Base-by-base conservation (phyloP, 2,113 vertebrate genomes). In the Crypturellus undulatus region DNA sequence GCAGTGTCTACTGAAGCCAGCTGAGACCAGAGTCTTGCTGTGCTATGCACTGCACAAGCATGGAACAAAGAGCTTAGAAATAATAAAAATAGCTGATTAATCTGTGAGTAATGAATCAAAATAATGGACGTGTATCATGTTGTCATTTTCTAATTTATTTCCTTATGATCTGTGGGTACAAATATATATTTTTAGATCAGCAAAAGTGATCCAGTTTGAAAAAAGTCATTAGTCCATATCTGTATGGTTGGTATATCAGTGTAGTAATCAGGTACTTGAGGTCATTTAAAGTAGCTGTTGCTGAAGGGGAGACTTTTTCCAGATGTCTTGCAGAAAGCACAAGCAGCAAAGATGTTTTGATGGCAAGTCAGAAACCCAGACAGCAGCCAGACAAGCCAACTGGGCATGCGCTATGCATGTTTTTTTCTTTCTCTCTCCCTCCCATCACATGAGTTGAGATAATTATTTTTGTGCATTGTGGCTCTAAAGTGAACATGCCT, bases 111-210 rank as follows among this genome's bases (percentile, higher is more conserved):
- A 63, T 13, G 60, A 88, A 49, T 80, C 80, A 47, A 52, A 28
- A 9, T 1, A 1, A 21, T 10, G 52, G 11, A 8, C 5, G 2
- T 25, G 28, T 12, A 52, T 1, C 54, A 28, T 24, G 22, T 9
- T 25, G 1, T 59, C 34, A 4, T 24, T 52, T 60, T 28, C 56
- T 16, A n/a, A 54, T 62, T 40, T 59, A 1, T 20, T 5, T n/a
- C 70, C 72, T 62, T 32, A 64, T 30, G 32, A 34, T 19, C 22
- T 64, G 58, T 54, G 38, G 15, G 20, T 45, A 65, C 25, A 70
- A 45, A 28, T 2, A 11, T 51, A 36, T 16, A n/a, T 34, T 8
- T 67, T 54, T 62, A 8, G 40, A 43, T 11, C 19, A 63, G 51
- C 2, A n/a, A 28, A 59, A 62, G 58, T 58, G 78, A 18, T 25